Percentiles rank a stretch among this genome's conserved stretches.
Conservation (phyloP, 2,888 invertebrate genomes). For the Spodoptera picta region DNA sequence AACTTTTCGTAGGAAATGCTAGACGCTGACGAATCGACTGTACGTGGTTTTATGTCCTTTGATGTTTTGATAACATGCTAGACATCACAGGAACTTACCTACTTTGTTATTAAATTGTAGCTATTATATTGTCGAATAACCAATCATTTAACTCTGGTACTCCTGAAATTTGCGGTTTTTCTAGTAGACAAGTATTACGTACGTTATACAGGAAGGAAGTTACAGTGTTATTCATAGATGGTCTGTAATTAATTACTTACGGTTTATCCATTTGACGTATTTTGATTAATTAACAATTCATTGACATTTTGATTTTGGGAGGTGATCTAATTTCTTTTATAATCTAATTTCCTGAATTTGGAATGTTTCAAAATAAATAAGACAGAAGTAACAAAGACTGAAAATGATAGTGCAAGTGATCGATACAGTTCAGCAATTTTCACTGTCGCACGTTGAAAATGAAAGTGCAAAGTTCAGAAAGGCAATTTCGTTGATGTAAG, state of each 20-base stretch:
- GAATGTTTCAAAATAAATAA: slow-evolving; percentile 1
- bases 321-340: not conserved
- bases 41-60: slow-evolving; percentile 48
- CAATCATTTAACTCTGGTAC: too few relatives aligned
- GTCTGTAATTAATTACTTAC: not conserved
- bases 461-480: slow-evolving; percentile 70
- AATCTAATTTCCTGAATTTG: not conserved
- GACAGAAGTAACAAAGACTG: slow-evolving; percentile 12
- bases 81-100: slow-evolving; percentile 28
- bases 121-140: too few relatives aligned
- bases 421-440: slow-evolving; percentile 46
- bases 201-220: slow-evolving; percentile 25
- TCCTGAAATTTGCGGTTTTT: slow-evolving; percentile 8
- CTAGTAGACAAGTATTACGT: not conserved
- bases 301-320: not conserved
- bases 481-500: slow-evolving; percentile 60
- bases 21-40: slow-evolving; percentile 44
- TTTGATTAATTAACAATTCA: not conserved
- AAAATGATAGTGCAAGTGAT: slow-evolving; percentile 46
- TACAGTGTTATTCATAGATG: not conserved
- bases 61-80: slow-evolving; percentile 38
- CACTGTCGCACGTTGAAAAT: slow-evolving; percentile 62
- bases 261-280: not conserved
- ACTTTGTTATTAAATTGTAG: slow-evolving; percentile 11
- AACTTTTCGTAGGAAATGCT: slow-evolving; percentile 48